These are phyloP conservation scores for Diplazon laetatorius DNA, from an alignment of 2,888 invertebrate genomes.

Conservation along the genomic window DNA sequence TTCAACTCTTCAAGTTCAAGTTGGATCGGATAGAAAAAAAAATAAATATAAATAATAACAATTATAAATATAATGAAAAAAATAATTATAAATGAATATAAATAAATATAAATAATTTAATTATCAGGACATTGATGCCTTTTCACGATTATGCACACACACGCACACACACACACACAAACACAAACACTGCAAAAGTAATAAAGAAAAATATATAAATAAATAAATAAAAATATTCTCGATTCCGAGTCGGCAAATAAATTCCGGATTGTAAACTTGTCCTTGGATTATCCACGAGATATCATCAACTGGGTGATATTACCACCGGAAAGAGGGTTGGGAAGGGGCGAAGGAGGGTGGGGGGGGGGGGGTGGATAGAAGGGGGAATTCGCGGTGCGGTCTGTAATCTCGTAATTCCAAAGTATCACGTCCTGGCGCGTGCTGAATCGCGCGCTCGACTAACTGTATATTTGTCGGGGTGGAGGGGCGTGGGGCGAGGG, in stretches of 20 bases:
- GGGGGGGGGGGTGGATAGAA: constrained; percentile 2
- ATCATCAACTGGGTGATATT: constrained; percentile 29
- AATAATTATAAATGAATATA: too few relatives aligned
- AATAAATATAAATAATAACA: too few relatives aligned
- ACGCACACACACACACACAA: too few relatives aligned
- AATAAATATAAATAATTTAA: too few relatives aligned
- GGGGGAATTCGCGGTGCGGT: constrained; percentile 42
- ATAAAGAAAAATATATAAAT: neutral
- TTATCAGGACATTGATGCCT: too few relatives aligned
- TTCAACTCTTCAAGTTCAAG: too few relatives aligned
- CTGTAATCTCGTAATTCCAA: constrained; percentile 54
- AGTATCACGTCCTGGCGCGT: constrained; percentile 58
- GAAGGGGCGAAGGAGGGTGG: neutral
- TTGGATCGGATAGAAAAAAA: too few relatives aligned
- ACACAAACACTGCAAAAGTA: too few relatives aligned
- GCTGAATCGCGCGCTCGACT: constrained; percentile 60
- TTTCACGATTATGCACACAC: too few relatives aligned
- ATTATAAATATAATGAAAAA: too few relatives aligned
- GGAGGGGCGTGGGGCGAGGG: too few relatives aligned
- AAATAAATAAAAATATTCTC: neutral
- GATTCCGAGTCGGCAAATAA: too few relatives aligned
- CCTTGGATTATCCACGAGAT: constrained; percentile 17
- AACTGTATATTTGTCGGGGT: constrained; percentile 57
- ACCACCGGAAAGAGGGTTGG: constrained; percentile 40
- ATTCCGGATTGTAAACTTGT: neutral